Percentiles rank a stretch among this genome's conserved stretches.
phyloP scores from a whole-genome alignment of 2,113 vertebrate species.

The Cyprinodon variegatus region DNA sequence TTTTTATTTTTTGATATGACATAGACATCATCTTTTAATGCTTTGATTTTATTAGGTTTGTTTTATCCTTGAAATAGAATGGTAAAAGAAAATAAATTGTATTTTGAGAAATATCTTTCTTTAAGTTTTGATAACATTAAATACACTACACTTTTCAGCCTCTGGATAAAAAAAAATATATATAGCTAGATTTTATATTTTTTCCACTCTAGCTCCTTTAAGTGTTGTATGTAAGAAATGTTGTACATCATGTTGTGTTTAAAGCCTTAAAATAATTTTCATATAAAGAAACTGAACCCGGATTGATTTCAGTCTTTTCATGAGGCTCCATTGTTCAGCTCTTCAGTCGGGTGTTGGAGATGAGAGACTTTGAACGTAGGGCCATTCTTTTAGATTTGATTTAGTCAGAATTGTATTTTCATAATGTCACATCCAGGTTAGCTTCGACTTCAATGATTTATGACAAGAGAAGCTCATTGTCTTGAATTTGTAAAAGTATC shows the following conservation, averaged over 20 bases:
- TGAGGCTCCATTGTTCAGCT: slow-evolving; percentile 19
- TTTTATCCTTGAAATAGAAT: background rate
- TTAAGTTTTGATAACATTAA: slow-evolving; percentile 45
- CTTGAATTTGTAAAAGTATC: slow-evolving; percentile 77
- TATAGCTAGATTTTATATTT: slow-evolving; percentile 15
- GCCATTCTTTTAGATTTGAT: slow-evolving; percentile 69
- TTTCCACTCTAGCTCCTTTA: slow-evolving; percentile 30
- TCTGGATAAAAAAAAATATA: slow-evolving; percentile 18
- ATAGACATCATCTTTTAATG: background rate
- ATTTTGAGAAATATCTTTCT: background rate
- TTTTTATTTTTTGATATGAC: background rate
- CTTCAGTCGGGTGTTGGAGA: slow-evolving; percentile 53
- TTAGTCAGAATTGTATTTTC: slow-evolving; percentile 71
- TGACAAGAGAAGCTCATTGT: slow-evolving; percentile 78
- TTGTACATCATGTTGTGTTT: slow-evolving; percentile 12
- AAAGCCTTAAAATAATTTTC: slow-evolving; percentile 44
- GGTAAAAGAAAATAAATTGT: background rate
- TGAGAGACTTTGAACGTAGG: slow-evolving; percentile 61
- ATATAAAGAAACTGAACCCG: slow-evolving; percentile 32
- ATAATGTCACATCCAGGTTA: slow-evolving; percentile 74
- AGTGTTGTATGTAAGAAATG: slow-evolving; percentile 2
- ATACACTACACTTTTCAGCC: slow-evolving; percentile 35
- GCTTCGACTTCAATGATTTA: slow-evolving; percentile 74
- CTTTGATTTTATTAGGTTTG: background rate
- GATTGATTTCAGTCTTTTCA: slow-evolving; percentile 45